Evolutionary conservation across 2,113 vertebrate species (phyloP), one percentile per base, ranked within the genome.

Genomic region (Vulpes vulpes): DNA sequence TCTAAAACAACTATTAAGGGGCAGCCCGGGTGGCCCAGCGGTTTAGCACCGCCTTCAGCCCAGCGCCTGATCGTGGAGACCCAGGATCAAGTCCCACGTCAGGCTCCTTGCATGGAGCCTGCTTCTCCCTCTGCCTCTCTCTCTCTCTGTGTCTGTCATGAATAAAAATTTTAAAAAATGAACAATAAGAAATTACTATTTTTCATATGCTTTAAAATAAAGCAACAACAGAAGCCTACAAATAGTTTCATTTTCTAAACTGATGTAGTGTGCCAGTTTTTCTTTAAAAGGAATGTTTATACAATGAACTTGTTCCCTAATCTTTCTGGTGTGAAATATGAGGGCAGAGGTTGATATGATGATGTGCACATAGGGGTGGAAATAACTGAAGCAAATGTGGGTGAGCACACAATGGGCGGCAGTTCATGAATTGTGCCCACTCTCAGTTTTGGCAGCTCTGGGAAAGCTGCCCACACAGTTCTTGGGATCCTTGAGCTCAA

Each of bases 191-290:
- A 79, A 81, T 35, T 83, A 79, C 71, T 67, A 10, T 74, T 91
- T 96, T 79, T 67, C n/a, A 43, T 90, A 74, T 74, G 57, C n/a
- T 94, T 96, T 93, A 78, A 93, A 93, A 71, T 91, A 74, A 95
- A 95, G 89, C 84, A 96, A 85, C 69, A 89, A 59, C 20, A 86
- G 60, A 95, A 76, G 51, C 30, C 84, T 90, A 74, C 35, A 83
- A 30, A 59, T 65, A 84, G 30, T 92, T 94, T 97, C 62, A 19
- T 92, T 96, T 96, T 91, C 74, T 81, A 62, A 90, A 20, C 59
- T 87, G 73, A 89, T 57, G 43, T 51, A 35, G 30, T 87, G 30
- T 87, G 38, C 35, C 64, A 49, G 60, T 59, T 76, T 92, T 43
- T 89, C 43, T 78, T 82, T 95, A 91, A 80, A 78, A 94, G 73